Conservation (phyloP, 2,888 invertebrate genomes). For the Xylocampa areola region DNA sequence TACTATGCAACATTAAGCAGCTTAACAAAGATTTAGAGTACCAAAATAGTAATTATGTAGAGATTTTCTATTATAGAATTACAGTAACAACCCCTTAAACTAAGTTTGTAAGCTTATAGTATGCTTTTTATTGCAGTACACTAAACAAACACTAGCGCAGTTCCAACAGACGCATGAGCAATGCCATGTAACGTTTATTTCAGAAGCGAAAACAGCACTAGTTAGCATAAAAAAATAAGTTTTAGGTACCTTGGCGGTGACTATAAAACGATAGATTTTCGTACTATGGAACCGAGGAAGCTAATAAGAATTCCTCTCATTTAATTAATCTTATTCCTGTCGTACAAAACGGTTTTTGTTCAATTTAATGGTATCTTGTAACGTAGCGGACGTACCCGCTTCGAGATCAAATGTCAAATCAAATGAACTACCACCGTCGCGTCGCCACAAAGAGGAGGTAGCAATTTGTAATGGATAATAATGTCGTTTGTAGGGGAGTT, state of each 20-base stretch:
- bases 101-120: neutral
- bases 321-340: constrained; percentile 17
- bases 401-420: constrained; percentile 47
- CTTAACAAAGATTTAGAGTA: neutral
- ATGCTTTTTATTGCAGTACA: constrained; percentile 2
- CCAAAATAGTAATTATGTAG: neutral
- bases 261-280: no score
- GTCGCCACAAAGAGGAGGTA: neutral
- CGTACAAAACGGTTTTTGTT: constrained; percentile 31
- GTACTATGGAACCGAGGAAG: neutral
- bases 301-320: constrained; percentile 4
- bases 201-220: neutral
- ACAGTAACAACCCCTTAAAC: neutral
- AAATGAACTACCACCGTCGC: constrained; percentile 22
- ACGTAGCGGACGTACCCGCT: constrained; percentile 1
- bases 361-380: constrained; percentile 23
- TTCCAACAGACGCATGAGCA: constrained; percentile 3
- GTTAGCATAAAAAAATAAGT: neutral
- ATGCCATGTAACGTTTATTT: constrained; percentile 1
- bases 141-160: neutral
- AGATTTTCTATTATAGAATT: neutral
- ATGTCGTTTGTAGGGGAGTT: constrained; percentile 1
- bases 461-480: constrained; percentile 16
- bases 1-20: constrained; percentile 5
- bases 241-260: neutral